Base-by-base conservation (phyloP, 2,113 vertebrate genomes). In the Dipodomys stephensi region DNA sequence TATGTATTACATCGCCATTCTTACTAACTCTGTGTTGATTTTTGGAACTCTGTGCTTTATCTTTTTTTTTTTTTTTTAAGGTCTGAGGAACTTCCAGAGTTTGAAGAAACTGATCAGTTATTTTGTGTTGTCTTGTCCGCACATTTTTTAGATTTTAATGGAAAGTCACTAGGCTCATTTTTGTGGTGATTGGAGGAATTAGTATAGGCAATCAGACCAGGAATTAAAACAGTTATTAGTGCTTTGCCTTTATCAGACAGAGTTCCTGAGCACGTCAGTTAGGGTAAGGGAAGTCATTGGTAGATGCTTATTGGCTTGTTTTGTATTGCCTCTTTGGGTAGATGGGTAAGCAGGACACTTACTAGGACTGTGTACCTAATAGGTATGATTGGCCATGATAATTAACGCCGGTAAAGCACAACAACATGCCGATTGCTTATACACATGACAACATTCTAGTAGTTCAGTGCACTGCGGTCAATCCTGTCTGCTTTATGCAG, bases 401-500 rank as follows among this genome's bases (percentile, higher is more conserved):
- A 94, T 96, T 69, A 88, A 87, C 92, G 93, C 97, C 97, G 93
- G 95, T 93, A 96, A 94, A 94, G 97, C 49, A 97, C 96, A 97
- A 97, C 97, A 97, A 96, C 97, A 97, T 95, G 96, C 97, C 96
- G 96, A 96, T 97, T 91, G 68, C 97, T 97, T 98, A 97, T 97
- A 92, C 67, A 67, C 93, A 95, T 85, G 95, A 97, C 95, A 98
- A 98, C 98, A 98, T 98, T 96, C 97, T 96, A 98, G 97, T 97
- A 98, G 98, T 98, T 97, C 84, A 87, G 96, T 97, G 97, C 96
- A 98, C 98, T 98, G 97, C 97, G 94, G 96, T 97, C 98, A 99
- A 98, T 98, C 98, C 98, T 97, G 97, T 95, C 96, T 95, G 97
- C 97, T 98, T 98, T 98, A 98, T 98, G 98, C 98, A 98, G 97